Evolutionary conservation across 2,113 vertebrate genomes (phyloP), one percentile per base, ranked within the genome.

Genomic region (Phyllostomus hastatus): DNA sequence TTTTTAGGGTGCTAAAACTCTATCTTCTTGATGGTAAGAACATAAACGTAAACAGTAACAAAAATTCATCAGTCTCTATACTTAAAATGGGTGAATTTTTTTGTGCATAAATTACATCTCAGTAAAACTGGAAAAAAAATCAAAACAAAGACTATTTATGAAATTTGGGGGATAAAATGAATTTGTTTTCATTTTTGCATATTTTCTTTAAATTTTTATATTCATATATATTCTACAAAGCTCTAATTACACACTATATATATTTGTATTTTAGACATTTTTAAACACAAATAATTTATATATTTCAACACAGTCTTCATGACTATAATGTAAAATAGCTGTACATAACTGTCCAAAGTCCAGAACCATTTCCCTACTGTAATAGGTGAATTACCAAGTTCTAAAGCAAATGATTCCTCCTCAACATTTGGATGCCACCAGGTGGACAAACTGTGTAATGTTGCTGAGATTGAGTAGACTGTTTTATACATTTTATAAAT

Each of bases 401-500:
- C 91, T 72, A 93, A 88, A 86, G 35, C 24, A 76, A 38, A 66
- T 7, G 17, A 90, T 90, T 93, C 28, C 82, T 84, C 93, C 78
- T 86, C 96, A 94, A 97, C 96, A 94, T 94, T 97, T 84, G 97
- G 94, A 80, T 97, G 98, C 98, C 98, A 98, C 96, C 98, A 90
- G 72, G 97, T 98, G 98, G 98, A 90, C 79, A 97, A 95, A 93
- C 64, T 22, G 12, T 90, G 89, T 54, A 95, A 96, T 82, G 96
- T 90, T 96, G 33, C n/a, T 92, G 61, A 86, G 54, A 94, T 31
- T 76, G 61, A 88, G 66, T 10, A 92, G 46, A 75, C 24, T 67
- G 50, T 75, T 95, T 85, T 52, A 75, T 61, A 66, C 41, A 41
- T 72, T 86, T 22, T 38, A 79, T 12, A 88, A 89, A 76, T n/a